Percentiles rank a stretch among this genome's conserved stretches.
Evolutionary conservation across 2,888 invertebrate genomes (phyloP).

Genomic region (Sphaerophoria rueppellii): DNA sequence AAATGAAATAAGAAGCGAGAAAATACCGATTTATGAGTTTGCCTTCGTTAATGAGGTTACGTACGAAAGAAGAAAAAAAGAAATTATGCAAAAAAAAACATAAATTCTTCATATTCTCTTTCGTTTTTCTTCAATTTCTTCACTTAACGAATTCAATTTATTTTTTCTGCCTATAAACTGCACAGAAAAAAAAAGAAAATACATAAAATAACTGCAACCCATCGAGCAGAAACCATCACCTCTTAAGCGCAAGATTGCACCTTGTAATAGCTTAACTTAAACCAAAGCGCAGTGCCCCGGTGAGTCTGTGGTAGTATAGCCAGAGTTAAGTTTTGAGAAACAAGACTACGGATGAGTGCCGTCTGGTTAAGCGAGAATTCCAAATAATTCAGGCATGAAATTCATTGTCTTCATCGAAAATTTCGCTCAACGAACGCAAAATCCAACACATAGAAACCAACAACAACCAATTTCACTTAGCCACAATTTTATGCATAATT

Average conservation of each 20-base stretch:
- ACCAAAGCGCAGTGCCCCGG: background rate
- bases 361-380: conserved; percentile 54
- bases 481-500: background rate
- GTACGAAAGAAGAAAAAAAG: conserved; percentile 27
- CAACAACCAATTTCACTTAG: conserved; percentile 59
- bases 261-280: conserved; percentile 59
- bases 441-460: conserved; percentile 60
- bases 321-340: conserved; percentile 48
- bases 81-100: conserved; percentile 52
- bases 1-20: conserved; percentile 6
- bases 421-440: conserved; percentile 20
- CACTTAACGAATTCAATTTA: conserved; percentile 3
- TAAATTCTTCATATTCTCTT: conserved; percentile 13
- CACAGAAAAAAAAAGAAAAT: conserved; percentile 48
- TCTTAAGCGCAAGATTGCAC: conserved; percentile 72
- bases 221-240: conserved; percentile 66
- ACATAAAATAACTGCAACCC: conserved; percentile 25
- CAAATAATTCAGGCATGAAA: conserved; percentile 68
- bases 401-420: conserved; percentile 53
- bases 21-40: conserved; percentile 51
- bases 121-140: conserved; percentile 26
- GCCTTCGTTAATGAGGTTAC: conserved; percentile 61
- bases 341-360: conserved; percentile 63
- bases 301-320: background rate
- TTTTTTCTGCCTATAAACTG: conserved; percentile 10